Evolutionary conservation across 1,140 invertebrate species (phyloP), one percentile per base, ranked within the genome.

Genomic region (Wasmannia auropunctata): DNA sequence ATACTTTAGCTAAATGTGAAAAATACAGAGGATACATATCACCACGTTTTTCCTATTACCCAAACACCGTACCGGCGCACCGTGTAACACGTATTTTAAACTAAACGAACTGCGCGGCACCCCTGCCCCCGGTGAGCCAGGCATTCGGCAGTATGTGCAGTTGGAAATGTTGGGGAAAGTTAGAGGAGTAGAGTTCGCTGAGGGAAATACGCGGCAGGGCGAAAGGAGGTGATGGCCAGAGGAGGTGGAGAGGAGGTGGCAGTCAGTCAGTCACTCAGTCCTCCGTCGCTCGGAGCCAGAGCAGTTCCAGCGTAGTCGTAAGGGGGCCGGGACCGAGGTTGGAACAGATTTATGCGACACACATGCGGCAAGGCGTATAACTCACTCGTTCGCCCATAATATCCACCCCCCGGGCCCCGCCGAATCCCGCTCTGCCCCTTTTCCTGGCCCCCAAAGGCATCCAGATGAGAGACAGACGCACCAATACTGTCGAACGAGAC

Each of bases 261-360:
- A 92, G 91, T 87, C 85, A 88, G 91, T 92, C 90, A 92, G 90
- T 93, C 91, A 93, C 87, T 91, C 91, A 86, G 91, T 90, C 88
- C 81, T 88, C 79, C 79, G 87, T 91, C 86, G 88, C 87, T 90
- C 81, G 85, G 83, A 92, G 90, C 88, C 86, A 62, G 87, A 91
- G 87, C 88, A 87, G 91, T 90, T 92, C 89, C 91, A 88, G 87
- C 85, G 87, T 65, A 89, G 91, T 91, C 74, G 93, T 89, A 92
- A 93, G 91, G 90, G 91, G 92, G 86, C 90, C 88, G 92, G 89
- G 90, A 91, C 88, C 92, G 93, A 93, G 92, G 88, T 93, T 90
- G 90, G 90, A 92, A 93, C 94, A 94, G 94, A 95, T 95, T 95
- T 95, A 95, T 95, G 94, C 94, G 94, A 94, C 94, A 94, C 94